Conservation (phyloP, 2,797 vertebrate genomes). For the Uromys caudimaculatus region DNA sequence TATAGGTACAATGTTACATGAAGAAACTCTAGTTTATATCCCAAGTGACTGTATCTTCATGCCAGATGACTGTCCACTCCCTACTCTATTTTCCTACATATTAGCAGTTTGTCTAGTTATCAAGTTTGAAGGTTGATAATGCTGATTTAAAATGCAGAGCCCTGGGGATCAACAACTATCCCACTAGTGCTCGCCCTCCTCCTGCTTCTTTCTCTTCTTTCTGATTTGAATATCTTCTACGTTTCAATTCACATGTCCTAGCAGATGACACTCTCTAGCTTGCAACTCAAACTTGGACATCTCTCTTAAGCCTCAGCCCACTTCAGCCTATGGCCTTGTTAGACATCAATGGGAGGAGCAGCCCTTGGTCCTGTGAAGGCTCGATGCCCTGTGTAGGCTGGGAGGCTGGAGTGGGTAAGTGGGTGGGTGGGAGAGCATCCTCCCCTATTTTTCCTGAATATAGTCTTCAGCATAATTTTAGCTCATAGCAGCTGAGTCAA, state of each 20-base stretch:
- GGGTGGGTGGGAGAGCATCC: too few species aligned
- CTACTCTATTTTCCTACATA: background rate
- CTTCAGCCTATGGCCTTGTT: background rate
- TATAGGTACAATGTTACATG: background rate
- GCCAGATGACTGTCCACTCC: background rate
- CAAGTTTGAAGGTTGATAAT: background rate
- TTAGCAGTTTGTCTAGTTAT: background rate
- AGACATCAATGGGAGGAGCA: too few species aligned
- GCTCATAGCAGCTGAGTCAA: background rate
- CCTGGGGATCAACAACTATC: accelerated
- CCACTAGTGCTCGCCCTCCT: accelerated
- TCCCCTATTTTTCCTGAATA: background rate
- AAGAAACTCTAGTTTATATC: background rate
- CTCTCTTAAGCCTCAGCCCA: background rate
- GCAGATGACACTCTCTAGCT: background rate
- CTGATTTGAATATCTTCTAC: background rate
- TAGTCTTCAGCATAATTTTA: conserved; percentile 28
- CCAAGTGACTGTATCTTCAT: background rate
- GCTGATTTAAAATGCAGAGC: background rate
- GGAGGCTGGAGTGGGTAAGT: too few species aligned
- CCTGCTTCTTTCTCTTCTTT: background rate
- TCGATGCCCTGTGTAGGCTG: too few species aligned
- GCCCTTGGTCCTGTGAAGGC: too few species aligned
- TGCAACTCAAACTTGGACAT: background rate
- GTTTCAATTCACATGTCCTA: background rate